A percentile compares a stretch with the other conserved stretches of the same genome.
phyloP scores from a whole-genome alignment of 2,888 invertebrate genomes.

The Apocheima hispidaria region DNA sequence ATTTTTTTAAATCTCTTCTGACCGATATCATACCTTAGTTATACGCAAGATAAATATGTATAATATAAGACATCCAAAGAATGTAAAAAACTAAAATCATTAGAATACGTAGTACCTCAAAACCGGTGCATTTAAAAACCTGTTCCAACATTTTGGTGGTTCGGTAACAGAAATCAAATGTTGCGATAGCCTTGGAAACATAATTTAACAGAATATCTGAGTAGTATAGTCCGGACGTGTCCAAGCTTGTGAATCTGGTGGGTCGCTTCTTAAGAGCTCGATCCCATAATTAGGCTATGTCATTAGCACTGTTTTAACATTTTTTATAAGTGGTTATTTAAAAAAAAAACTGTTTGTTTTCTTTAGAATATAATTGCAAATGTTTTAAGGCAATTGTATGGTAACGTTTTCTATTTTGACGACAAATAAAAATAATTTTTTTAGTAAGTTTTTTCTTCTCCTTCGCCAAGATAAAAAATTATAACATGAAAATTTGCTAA shows the following conservation, averaged over 20 bases:
- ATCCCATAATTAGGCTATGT: too few species aligned
- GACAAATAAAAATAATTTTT: too few species aligned
- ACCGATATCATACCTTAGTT: neutral
- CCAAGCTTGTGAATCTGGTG: constrained; percentile 18
- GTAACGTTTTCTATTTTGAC: too few species aligned
- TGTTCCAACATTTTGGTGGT: constrained; percentile 56
- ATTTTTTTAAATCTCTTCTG: neutral
- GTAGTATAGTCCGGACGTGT: constrained; percentile 9
- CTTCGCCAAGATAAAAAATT: too few species aligned
- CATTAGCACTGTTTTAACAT: too few species aligned
- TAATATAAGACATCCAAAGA: constrained; percentile 21
- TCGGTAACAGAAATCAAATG: constrained; percentile 42
- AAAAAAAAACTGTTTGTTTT: too few species aligned
- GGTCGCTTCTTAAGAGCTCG: constrained; percentile 8
- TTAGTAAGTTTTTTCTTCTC: too few species aligned
- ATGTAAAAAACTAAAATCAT: constrained; percentile 36
- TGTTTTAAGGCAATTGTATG: too few species aligned
- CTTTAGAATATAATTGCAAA: too few species aligned
- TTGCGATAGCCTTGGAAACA: constrained; percentile 49
- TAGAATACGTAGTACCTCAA: constrained; percentile 37
- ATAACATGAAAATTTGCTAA: too few species aligned
- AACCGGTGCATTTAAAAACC: constrained; percentile 58
- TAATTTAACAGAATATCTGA: constrained; percentile 11
- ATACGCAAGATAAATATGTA: neutral
- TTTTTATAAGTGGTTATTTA: too few species aligned